Percentiles rank a stretch among this genome's conserved stretches.
Evolutionary conservation across 2,113 vertebrate genomes (phyloP).

Genomic region (Tenebrosternarchus preto): DNA sequence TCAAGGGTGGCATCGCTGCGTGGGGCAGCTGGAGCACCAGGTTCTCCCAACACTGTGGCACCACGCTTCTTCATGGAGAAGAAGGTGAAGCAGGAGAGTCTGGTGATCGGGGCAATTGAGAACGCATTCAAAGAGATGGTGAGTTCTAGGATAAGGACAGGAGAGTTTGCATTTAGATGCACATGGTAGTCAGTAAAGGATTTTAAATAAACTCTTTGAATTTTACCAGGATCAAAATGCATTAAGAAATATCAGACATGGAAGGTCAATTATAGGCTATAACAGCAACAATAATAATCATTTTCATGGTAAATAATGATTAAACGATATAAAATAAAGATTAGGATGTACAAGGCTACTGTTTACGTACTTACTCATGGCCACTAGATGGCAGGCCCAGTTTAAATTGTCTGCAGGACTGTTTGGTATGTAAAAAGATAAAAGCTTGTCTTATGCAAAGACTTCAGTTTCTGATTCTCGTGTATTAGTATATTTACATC

Average conservation of each 20-base stretch:
- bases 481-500: background rate
- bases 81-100: constrained; percentile 92
- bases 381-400: constrained; percentile 47
- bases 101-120: constrained; percentile 93
- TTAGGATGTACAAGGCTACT: background rate
- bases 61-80: constrained; percentile 95
- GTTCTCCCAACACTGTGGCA: constrained; percentile 84
- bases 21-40: constrained; percentile 84
- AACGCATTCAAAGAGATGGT: constrained; percentile 98
- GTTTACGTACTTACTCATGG: no score
- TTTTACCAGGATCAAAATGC: background rate
- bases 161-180: background rate
- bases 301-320: background rate
- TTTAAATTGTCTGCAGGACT: background rate
- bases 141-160: constrained; percentile 22
- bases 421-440: background rate
- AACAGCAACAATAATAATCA: no score
- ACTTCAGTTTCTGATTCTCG: background rate
- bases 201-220: background rate
- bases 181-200: no score
- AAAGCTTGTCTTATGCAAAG: background rate
- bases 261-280: no score
- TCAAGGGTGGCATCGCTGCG: constrained; percentile 88
- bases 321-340: no score
- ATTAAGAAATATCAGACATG: no score